Percentiles rank a stretch among this genome's conserved stretches.
Conservation (phyloP, 2,797 vertebrate genomes). For the Tadarida brasiliensis region DNA sequence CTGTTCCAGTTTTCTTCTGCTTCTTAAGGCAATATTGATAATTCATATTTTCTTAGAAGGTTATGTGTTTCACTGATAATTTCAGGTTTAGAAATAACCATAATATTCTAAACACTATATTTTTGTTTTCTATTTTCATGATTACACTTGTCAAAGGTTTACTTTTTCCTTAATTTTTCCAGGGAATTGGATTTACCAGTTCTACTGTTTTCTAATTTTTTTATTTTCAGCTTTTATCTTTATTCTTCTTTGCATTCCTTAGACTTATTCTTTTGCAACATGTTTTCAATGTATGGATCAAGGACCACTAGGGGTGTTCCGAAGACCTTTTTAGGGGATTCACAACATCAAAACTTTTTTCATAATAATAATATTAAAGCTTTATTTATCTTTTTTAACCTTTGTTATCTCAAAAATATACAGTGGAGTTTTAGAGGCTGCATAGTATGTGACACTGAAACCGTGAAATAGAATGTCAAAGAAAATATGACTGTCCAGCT, state of each 20-base stretch:
- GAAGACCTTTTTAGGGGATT: not conserved
- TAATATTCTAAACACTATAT: not conserved
- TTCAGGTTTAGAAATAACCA: not conserved
- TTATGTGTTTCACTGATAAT: conserved; percentile 8
- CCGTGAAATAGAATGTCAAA: not conserved
- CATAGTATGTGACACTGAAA: not conserved
- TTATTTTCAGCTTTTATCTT: conserved; percentile 29
- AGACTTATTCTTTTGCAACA: not conserved
- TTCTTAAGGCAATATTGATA: not conserved
- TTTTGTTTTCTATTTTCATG: conserved; percentile 25
- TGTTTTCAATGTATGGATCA: not conserved
- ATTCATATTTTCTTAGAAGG: not conserved
- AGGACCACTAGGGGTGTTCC: not conserved
- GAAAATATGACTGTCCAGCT: not conserved
- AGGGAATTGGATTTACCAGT: not conserved
- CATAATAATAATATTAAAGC: not conserved
- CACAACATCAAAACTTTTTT: not conserved
- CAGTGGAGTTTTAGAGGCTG: conserved; percentile 4
- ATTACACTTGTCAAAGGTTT: not conserved
- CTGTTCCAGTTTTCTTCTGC: not conserved
- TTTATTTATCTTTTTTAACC: conserved; percentile 7
- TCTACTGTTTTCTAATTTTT: not conserved
- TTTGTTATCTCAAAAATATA: not conserved
- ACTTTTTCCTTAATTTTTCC: conserved; percentile 28
- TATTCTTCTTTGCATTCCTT: conserved; percentile 2